phyloP scores from a whole-genome alignment of 2,113 vertebrate species.

The Pomatorhinus ruficollis region DNA sequence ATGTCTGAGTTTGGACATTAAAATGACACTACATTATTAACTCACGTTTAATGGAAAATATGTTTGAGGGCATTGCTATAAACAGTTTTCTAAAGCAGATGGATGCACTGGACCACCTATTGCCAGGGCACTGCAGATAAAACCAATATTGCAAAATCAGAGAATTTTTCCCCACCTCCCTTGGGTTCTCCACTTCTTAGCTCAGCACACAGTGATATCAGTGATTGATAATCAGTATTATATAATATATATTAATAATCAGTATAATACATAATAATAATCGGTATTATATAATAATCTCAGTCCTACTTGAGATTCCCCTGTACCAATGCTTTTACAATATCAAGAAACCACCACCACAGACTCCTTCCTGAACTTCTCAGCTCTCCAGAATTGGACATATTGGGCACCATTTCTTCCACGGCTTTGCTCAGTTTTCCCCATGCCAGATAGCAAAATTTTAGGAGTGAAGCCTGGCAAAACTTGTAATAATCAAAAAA shows the following conservation, averaged over 20 bases:
- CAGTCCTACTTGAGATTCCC: not conserved
- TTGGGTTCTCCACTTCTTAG: not conserved
- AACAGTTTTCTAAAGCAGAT: not conserved
- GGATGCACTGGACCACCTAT: not conserved
- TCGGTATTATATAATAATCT: too few species aligned
- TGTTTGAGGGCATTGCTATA: not conserved
- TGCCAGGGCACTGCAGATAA: not conserved
- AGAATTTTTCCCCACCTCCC: not conserved
- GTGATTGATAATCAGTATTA: not conserved
- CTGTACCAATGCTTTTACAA: rapidly evolving
- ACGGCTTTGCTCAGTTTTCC: not conserved
- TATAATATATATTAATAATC: too few species aligned
- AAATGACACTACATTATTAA: not conserved
- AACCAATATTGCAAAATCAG: not conserved
- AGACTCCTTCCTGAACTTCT: not conserved
- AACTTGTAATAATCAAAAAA: not conserved
- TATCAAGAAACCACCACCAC: not conserved
- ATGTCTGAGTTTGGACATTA: not conserved
- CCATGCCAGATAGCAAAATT: not conserved
- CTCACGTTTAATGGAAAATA: not conserved
- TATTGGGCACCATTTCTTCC: not conserved
- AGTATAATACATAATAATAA: too few species aligned
- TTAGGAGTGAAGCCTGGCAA: not conserved
- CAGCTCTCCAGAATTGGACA: not conserved
- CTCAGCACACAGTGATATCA: not conserved